phyloP scores from a whole-genome alignment of 2,888 invertebrate species.

The Plebejus argus region DNA sequence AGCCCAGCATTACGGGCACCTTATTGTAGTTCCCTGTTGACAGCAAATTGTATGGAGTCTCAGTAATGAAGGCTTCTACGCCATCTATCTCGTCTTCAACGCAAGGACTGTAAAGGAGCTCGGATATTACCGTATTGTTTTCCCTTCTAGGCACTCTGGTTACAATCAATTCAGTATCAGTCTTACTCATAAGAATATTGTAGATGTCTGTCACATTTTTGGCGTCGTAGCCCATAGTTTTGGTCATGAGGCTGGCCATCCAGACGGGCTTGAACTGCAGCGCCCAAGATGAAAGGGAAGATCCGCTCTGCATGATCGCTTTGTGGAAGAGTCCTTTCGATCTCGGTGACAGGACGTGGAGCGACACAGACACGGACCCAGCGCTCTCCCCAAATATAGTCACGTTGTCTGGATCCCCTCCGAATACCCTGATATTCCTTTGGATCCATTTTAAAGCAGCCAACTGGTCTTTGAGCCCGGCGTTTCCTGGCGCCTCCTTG shows the following conservation, averaged over 20 bases:
- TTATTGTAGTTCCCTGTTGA: conserved; percentile 57
- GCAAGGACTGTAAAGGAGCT: conserved; percentile 62
- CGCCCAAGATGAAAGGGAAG: conserved; percentile 60
- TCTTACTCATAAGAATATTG: conserved; percentile 56
- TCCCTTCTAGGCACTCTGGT: conserved; percentile 58
- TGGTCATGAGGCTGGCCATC: conserved; percentile 60
- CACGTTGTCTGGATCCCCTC: conserved; percentile 63
- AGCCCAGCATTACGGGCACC: conserved; percentile 65
- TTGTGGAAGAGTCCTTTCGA: conserved; percentile 66
- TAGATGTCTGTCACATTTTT: conserved; percentile 58
- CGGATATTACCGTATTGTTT: conserved; percentile 55
- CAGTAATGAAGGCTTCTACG: conserved; percentile 62
- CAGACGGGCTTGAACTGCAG: conserved; percentile 60
- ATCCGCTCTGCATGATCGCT: conserved; percentile 68
- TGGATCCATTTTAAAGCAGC: conserved; percentile 64
- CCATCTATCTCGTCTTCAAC: conserved; percentile 59
- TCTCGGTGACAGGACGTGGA: conserved; percentile 63
- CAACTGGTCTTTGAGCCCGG: conserved; percentile 65
- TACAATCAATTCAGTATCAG: conserved; percentile 56
- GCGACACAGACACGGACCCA: conserved; percentile 62
- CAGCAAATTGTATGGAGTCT: conserved; percentile 55
- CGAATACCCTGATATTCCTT: conserved; percentile 59
- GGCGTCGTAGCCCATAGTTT: conserved; percentile 55
- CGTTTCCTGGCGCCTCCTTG: conserved; percentile 67
- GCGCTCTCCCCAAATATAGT: conserved; percentile 71